Evolutionary conservation across 2,888 invertebrate species (phyloP).

Genomic region (Parelbella ahira): DNA sequence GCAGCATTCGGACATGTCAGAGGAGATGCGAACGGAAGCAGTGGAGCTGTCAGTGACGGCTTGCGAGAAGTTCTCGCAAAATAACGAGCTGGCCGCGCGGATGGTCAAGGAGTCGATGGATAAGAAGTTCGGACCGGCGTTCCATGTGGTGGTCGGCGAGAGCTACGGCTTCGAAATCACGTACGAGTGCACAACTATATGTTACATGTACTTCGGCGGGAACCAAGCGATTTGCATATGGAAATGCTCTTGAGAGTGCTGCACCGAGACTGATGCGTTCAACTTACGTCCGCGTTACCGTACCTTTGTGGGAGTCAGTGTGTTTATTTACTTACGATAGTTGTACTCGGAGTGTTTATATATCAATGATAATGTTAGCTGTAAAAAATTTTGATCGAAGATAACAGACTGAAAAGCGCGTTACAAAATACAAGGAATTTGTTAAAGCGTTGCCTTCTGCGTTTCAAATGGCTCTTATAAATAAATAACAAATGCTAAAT

Average conservation of each 20-base stretch:
- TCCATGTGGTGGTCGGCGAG: constrained; percentile 98
- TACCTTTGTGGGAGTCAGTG: constrained; percentile 3
- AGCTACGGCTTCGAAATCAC: constrained; percentile 96
- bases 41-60: constrained; percentile 95
- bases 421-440: no score
- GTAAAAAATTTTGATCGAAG: no score
- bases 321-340: constrained; percentile 6
- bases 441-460: no score
- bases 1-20: constrained; percentile 95
- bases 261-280: constrained; percentile 2
- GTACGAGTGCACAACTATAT: constrained; percentile 92
- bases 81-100: constrained; percentile 94
- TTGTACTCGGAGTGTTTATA: no score
- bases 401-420: no score
- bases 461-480: no score
- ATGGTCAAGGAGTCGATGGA: constrained; percentile 97
- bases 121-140: constrained; percentile 96
- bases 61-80: constrained; percentile 93
- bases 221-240: constrained; percentile 93
- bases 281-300: constrained; percentile 15
- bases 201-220: constrained; percentile 95
- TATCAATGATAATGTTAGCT: no score
- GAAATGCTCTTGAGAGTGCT: constrained; percentile 86
- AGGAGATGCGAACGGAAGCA: constrained; percentile 94
- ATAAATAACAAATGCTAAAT: no score